Conservation (phyloP, 2,797 vertebrate species). For the Myripristis murdjan region DNA sequence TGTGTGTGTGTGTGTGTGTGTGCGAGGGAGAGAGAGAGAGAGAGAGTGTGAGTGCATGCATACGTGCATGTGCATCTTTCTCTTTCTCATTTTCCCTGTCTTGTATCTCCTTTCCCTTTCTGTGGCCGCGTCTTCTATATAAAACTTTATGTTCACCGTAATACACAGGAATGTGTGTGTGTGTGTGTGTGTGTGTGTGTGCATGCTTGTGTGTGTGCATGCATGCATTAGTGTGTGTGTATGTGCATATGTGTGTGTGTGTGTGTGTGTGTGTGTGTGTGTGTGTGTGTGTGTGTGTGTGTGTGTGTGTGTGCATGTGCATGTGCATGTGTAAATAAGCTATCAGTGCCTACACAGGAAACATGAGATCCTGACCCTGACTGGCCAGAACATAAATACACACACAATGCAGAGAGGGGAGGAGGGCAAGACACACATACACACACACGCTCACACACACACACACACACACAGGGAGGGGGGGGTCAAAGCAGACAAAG, state of each 20-base stretch:
- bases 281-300: constrained; percentile 14
- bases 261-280: constrained; percentile 10
- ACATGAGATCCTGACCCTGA: constrained; percentile 69
- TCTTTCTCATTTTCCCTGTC: not conserved
- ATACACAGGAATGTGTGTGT: too few species aligned
- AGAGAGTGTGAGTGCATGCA: not conserved
- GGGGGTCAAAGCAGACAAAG: not conserved
- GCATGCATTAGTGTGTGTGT: too few species aligned
- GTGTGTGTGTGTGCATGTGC: constrained; percentile 30
- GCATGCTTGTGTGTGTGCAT: too few species aligned
- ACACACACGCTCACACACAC: too few species aligned
- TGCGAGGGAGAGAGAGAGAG: too few species aligned
- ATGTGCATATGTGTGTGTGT: constrained; percentile 22
- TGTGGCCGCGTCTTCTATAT: not conserved
- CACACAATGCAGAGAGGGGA: constrained; percentile 34
- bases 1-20: too few species aligned
- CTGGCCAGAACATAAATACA: constrained; percentile 47
- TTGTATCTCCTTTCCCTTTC: not conserved
- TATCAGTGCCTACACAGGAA: constrained; percentile 69
- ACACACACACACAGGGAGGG: not conserved
- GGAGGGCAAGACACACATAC: not conserved
- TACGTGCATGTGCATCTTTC: not conserved
- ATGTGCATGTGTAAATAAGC: constrained; percentile 65
- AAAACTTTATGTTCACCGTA: constrained; percentile 15
- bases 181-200: too few species aligned